These are phyloP conservation scores for Byasa hedistus DNA, from an alignment of 2,888 invertebrate species.

Conservation along the genomic window DNA sequence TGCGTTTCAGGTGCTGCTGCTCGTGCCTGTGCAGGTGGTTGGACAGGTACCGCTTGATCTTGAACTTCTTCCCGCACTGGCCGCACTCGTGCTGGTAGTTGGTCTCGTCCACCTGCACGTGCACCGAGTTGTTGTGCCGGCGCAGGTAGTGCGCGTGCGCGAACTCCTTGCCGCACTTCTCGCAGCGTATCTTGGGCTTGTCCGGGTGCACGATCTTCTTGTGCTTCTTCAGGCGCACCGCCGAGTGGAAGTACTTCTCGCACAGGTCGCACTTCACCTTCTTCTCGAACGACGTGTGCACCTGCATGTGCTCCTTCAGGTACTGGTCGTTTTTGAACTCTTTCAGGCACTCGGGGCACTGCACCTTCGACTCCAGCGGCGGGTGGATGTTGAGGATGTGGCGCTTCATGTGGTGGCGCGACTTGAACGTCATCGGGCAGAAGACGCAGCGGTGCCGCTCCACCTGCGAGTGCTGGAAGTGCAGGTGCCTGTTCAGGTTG, in stretches of 20 bases:
- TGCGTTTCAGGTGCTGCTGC: constrained; percentile 67
- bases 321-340: constrained; percentile 76
- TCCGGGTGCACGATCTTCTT: constrained; percentile 71
- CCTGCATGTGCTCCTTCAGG: constrained; percentile 71
- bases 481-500: constrained; percentile 63
- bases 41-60: constrained; percentile 64
- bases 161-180: constrained; percentile 70
- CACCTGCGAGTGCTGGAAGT: constrained; percentile 65
- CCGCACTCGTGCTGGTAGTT: constrained; percentile 67
- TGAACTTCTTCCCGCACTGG: constrained; percentile 71
- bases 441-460: constrained; percentile 68
- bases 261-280: constrained; percentile 72
- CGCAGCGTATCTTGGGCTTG: constrained; percentile 65
- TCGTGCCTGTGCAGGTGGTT: constrained; percentile 72
- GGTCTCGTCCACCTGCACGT: constrained; percentile 62
- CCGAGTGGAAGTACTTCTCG: constrained; percentile 68
- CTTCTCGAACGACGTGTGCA: constrained; percentile 63
- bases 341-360: constrained; percentile 68
- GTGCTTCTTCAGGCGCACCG: constrained; percentile 67
- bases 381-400: constrained; percentile 73
- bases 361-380: constrained; percentile 69
- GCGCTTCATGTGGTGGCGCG: constrained; percentile 70
- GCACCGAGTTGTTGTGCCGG: constrained; percentile 65
- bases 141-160: constrained; percentile 67
- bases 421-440: constrained; percentile 72